Base-by-base conservation (phyloP, 2,888 invertebrate genomes). In the Deroplatys truncata region DNA sequence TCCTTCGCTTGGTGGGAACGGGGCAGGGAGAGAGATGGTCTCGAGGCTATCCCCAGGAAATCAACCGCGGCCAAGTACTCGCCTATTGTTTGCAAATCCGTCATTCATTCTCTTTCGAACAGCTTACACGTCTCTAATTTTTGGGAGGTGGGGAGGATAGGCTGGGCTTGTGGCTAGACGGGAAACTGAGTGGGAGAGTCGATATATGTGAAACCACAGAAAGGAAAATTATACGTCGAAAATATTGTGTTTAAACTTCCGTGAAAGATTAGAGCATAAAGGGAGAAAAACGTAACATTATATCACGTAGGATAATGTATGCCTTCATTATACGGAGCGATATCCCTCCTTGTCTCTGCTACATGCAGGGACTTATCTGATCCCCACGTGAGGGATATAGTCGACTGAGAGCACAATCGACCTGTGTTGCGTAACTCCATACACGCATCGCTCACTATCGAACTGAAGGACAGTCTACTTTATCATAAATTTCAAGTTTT, bases 51-150 rank as follows among this genome's bases (percentile, higher is more conserved):
- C 56, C 56, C 56, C 89, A 15, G 49, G 49, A 43, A 29, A 28
- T 28, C 43, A 20, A 20, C 84, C 25, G 15, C 49, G 29, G n/a
- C 28, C 15, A 35, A 84, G 83, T 28, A n/a, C 86, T 56, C 56
- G 28, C 35, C 89, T 56, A 89, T 89, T 89, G 89, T 89, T 89
- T 87, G 87, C 89, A 89, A 89, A 89, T 89, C 89, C 89, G 29
- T 89, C 89, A 85, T n/a, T 82, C 72, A 85, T 85, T 85, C 85
- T 72, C 56, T 72, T 72, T 25, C 20, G 56, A 72, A 20, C 56
- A 72, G 25, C 56, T 72, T 72, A 72, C 56, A 72, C 56, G 20
- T 72, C 56, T 72, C 56, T 72, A 72, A 72, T 72, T 72, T 72
- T 72, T 72, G 56, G 56, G 56, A 72, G 56, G 56, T 72, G 56